Percentiles rank a stretch among this genome's conserved stretches.
Evolutionary conservation across 2,797 vertebrate species (phyloP).

Genomic region (Sebastes vulpes): DNA sequence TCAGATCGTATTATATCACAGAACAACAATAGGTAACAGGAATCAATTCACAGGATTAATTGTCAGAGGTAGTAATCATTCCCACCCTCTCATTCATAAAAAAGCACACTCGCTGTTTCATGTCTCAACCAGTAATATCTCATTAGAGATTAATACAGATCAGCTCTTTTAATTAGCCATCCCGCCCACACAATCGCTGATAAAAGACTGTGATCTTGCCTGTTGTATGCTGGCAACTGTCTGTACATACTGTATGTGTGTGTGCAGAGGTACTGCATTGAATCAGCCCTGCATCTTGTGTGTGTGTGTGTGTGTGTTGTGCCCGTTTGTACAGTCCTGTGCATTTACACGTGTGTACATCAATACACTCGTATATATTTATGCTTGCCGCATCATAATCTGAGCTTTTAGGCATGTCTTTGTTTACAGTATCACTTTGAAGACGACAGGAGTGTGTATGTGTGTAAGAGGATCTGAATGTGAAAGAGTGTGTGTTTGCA

Average conservation of each 20-base stretch:
- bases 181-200: conserved; percentile 52
- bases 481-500: not conserved
- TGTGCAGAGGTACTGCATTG: not conserved
- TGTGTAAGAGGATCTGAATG: not conserved
- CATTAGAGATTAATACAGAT: conserved; percentile 75
- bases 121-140: conserved; percentile 60
- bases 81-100: conserved; percentile 61
- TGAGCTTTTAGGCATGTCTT: conserved; percentile 36
- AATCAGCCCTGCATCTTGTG: not conserved
- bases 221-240: conserved; percentile 12
- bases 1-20: conserved; percentile 26
- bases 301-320: not conserved
- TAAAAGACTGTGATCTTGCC: conserved; percentile 56
- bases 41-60: conserved; percentile 55
- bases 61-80: conserved; percentile 46
- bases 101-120: conserved; percentile 41
- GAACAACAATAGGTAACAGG: conserved; percentile 40
- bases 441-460: conserved; percentile 1
- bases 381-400: conserved; percentile 36
- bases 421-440: conserved; percentile 51
- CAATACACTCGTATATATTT: conserved; percentile 10
- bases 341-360: conserved; percentile 1
- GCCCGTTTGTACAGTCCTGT: not conserved
- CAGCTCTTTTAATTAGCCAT: conserved; percentile 72
- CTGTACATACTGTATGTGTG: not conserved